phyloP scores from a whole-genome alignment of 2,113 vertebrate genomes.

The Coryphaenoides rupestris region DNA sequence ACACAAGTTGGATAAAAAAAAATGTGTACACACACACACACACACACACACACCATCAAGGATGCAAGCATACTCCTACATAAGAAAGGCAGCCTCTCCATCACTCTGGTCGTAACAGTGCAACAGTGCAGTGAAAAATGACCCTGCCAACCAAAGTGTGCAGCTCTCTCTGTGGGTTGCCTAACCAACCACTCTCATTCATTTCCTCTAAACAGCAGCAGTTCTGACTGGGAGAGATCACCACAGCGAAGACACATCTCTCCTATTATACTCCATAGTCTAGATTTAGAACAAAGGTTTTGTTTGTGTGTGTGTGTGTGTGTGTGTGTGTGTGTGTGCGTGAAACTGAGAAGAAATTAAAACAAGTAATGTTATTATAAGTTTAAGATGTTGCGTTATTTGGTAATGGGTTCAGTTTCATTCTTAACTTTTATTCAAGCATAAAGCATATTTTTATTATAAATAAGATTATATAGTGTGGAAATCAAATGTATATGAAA shows the following conservation, averaged over 20 bases:
- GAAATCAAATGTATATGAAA: no score
- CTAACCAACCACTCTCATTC: conserved; percentile 30
- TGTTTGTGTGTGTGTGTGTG: not conserved
- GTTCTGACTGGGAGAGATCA: conserved; percentile 13
- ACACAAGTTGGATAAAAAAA: not conserved
- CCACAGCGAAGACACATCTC: conserved; percentile 47
- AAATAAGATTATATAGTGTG: not conserved
- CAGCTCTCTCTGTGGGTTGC: conserved; percentile 14
- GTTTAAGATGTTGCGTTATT: no score
- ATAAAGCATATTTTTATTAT: not conserved
- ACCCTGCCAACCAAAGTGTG: conserved; percentile 21
- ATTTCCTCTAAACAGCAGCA: conserved; percentile 40
- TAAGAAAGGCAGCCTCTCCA: conserved; percentile 21
- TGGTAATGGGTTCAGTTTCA: no score
- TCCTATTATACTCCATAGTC: conserved; percentile 8
- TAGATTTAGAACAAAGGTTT: not conserved
- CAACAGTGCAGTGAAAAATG: conserved; percentile 48
- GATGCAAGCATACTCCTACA: conserved; percentile 16
- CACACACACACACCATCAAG: conserved; percentile 1
- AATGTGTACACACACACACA: not conserved
- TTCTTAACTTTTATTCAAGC: not conserved
- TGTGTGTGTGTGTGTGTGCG: conserved; percentile 1
- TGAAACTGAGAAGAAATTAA: not conserved
- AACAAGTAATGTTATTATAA: not conserved
- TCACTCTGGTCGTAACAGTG: conserved; percentile 49